A percentile compares a stretch with the other conserved stretches of the same genome.
phyloP scores from a whole-genome alignment of 2,797 vertebrate species.

The Crax fasciolata region DNA sequence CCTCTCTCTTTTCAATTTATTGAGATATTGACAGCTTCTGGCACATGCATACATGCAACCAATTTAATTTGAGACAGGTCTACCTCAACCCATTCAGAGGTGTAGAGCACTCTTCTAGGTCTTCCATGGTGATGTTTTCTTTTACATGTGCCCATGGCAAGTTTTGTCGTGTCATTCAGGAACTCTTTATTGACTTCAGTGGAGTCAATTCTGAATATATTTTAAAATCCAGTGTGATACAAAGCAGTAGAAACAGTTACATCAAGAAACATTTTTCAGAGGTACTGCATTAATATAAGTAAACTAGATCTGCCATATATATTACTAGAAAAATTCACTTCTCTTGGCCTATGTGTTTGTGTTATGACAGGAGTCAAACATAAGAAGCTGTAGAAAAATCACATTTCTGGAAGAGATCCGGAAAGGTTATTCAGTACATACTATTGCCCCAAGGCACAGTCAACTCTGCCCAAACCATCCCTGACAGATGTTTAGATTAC shows the following conservation, averaged over 20 bases:
- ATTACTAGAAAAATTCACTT: not conserved
- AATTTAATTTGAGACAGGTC: slow-evolving; percentile 4
- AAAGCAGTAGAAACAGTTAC: not conserved
- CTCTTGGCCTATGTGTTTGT: not conserved
- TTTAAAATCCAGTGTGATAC: not conserved
- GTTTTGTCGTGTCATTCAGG: not conserved
- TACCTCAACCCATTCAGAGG: not conserved
- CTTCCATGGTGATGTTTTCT: not conserved
- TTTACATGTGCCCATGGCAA: not conserved
- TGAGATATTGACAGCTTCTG: slow-evolving; percentile 6
- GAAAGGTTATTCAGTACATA: not conserved
- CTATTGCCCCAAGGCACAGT: not conserved
- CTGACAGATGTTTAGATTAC: not conserved
- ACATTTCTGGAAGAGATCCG: not conserved
- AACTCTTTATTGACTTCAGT: not conserved
- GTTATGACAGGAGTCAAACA: not conserved
- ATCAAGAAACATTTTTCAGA: not conserved
- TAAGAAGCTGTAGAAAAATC: not conserved
- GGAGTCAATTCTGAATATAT: not conserved
- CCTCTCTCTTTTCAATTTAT: not conserved
- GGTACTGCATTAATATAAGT: not conserved
- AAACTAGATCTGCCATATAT: not conserved
- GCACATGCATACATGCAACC: slow-evolving; percentile 1
- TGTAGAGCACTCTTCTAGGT: not conserved
- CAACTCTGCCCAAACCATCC: not conserved